phyloP scores from a whole-genome alignment of 1,140 invertebrate species.

The Drosophila oshimai region DNA sequence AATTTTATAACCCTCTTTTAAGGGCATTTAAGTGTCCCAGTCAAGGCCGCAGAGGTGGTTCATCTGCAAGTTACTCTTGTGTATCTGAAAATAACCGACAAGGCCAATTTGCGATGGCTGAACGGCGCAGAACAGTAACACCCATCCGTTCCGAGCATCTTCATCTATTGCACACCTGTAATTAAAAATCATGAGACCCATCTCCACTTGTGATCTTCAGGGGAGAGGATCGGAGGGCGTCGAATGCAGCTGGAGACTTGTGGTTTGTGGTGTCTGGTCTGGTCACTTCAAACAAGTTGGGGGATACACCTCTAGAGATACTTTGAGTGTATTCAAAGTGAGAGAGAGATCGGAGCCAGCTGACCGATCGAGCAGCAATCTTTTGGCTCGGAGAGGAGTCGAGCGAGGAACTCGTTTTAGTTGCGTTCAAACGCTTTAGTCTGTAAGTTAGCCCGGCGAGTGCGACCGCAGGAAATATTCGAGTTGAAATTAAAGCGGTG shows the following conservation, averaged over 20 bases:
- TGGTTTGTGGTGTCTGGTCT: neutral
- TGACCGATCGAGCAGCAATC: constrained; percentile 41
- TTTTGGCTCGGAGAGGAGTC: constrained; percentile 58
- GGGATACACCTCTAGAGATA: neutral
- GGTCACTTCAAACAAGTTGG: constrained; percentile 54
- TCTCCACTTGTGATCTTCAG: neutral
- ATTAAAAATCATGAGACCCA: constrained; percentile 47
- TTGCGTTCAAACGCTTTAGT: constrained; percentile 80
- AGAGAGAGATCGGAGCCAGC: constrained; percentile 29
- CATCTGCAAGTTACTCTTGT: neutral
- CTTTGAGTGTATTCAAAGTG: neutral
- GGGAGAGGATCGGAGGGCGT: constrained; percentile 16
- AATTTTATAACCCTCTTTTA: neutral
- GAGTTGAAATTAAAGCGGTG: constrained; percentile 26
- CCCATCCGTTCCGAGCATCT: constrained; percentile 16
- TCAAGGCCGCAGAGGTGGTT: neutral
- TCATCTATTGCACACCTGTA: constrained; percentile 39
- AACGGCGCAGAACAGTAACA: neutral
- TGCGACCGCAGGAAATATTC: constrained; percentile 55
- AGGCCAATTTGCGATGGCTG: constrained; percentile 2
- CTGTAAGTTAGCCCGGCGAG: constrained; percentile 68
- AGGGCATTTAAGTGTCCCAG: neutral
- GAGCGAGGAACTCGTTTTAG: constrained; percentile 70
- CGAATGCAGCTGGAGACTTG: constrained; percentile 14
- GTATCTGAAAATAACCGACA: constrained; percentile 28